Conservation (phyloP, 2,797 vertebrate genomes). For the Sebastes ruberrimus region DNA sequence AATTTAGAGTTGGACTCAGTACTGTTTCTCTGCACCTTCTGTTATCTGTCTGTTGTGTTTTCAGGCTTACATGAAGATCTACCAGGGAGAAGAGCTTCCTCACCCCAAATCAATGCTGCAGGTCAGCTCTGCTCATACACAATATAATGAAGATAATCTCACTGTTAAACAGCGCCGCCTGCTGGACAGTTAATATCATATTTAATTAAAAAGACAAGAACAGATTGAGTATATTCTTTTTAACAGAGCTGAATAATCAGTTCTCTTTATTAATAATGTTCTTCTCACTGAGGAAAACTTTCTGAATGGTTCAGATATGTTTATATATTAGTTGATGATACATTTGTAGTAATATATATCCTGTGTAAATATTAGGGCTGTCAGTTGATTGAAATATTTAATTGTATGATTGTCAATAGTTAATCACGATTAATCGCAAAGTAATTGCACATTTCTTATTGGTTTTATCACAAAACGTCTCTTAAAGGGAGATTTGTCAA, state of each 20-base stretch:
- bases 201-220: not conserved
- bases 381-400: too few species aligned
- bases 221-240: not conserved
- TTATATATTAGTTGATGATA: not conserved
- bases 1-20: not conserved
- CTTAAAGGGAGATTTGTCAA: too few species aligned
- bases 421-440: too few species aligned
- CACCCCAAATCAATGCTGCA: conserved; percentile 96
- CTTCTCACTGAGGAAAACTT: not conserved
- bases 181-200: not conserved
- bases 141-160: too few species aligned
- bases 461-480: too few species aligned
- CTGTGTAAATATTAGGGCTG: too few species aligned
- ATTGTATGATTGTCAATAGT: too few species aligned
- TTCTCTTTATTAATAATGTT: not conserved
- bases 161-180: not conserved
- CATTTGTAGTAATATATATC: not conserved
- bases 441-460: too few species aligned
- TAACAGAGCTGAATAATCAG: not conserved
- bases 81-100: conserved; percentile 94
- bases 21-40: not conserved
- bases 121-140: conserved; percentile 70
- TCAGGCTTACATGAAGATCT: conserved; percentile 95
- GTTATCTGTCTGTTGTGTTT: not conserved
- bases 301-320: not conserved